Evolutionary conservation across 2,113 vertebrate species (phyloP), one percentile per base, ranked within the genome.

Genomic region (Scartelaos histophorus): DNA sequence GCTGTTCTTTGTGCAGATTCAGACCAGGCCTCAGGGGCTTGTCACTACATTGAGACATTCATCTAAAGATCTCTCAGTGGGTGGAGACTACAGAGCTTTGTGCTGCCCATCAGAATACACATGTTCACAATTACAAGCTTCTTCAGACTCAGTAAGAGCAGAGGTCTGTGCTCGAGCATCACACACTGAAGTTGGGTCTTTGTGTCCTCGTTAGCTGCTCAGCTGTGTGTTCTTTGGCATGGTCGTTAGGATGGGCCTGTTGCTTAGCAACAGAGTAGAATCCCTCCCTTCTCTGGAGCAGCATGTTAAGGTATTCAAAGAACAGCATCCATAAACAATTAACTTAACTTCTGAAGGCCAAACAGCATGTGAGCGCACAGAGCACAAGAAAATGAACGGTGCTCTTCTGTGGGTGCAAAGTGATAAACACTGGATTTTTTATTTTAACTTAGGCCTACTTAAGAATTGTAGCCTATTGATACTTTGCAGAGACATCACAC

Each of bases 1-100:
- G 38, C 38, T 43, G 24, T 54, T 58, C 67, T 79, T 34, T 61
- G 22, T 66, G 35, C 51, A 51, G 13, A n/a, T 71, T 66, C 74
- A 53, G 75, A 73, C 25, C 58, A 82, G 76, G 78, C 87, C 84
- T 80, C 71, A 58, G 82, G 82, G 74, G 85, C 65, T 81, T 88
- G 88, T 89, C 89, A 90, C 86, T 89, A 91, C 85, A 91, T 90
- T 90, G 90, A 92, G 86, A 92, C 83, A 91, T 91, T 87, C 80
- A 89, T 93, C 87, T 88, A 87, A 84, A 78, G 58, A 77, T 67
- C 78, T 24, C 77, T 84, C 62, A 69, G 24, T 3, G 82, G 62
- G 76, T 71, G 24, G 54, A 25, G 64, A 38, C 10, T 49, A 13
- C 24, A 51, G 17, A 70, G 54, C 57, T 21, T 21, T 51, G 56